Evolutionary conservation across 2,797 vertebrate genomes (phyloP).

Genomic region (Falco concolor): DNA sequence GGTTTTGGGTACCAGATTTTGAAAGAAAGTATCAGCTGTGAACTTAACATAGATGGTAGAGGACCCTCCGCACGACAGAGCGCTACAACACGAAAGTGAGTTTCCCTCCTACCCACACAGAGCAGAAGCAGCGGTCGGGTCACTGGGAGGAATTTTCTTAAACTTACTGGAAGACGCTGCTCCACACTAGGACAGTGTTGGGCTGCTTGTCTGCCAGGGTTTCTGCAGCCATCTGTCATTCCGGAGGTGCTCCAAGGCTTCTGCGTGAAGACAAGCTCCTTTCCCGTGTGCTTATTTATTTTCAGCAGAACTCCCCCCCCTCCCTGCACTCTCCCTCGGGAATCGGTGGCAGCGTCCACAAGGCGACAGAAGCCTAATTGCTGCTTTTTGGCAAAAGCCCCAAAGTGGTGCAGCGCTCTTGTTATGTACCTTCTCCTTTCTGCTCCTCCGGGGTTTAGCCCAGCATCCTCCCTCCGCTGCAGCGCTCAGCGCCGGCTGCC

Average conservation of each 20-base stretch:
- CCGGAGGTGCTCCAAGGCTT: neutral
- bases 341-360: accelerated
- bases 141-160: neutral
- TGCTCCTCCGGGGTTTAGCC: neutral
- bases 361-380: neutral
- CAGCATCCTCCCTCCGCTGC: neutral
- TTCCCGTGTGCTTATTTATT: accelerated
- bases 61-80: neutral
- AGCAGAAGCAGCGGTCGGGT: neutral
- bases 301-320: neutral
- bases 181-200: neutral
- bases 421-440: accelerated
- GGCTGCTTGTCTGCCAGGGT: neutral
- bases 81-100: accelerated
- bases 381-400: neutral
- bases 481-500: neutral
- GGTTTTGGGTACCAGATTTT: neutral
- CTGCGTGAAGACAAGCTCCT: neutral
- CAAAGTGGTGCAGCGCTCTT: neutral
- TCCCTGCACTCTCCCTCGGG: neutral
- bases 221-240: neutral
- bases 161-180: neutral
- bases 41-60: neutral
- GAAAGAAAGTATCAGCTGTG: neutral
- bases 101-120: neutral